Evolutionary conservation across 2,113 vertebrate species (phyloP).

Genomic region (Lepus americanus): DNA sequence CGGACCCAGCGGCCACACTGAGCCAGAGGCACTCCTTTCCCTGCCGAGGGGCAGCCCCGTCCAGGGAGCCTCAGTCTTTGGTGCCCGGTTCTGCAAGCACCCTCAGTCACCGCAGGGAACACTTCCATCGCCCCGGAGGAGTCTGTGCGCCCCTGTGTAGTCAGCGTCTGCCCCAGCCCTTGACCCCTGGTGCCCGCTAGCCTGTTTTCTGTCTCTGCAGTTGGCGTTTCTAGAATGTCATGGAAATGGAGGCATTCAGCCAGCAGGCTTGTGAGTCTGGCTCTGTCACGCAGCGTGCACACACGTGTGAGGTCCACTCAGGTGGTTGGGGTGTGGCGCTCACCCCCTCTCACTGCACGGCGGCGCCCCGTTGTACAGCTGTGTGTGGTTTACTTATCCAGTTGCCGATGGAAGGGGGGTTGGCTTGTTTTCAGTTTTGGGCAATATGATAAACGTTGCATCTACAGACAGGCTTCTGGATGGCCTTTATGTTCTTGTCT

Average conservation of each 20-base stretch:
- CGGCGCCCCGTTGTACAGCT: no score
- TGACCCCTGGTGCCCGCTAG: not conserved
- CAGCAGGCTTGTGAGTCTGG: not conserved
- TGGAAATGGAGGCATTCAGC: not conserved
- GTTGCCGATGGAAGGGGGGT: not conserved
- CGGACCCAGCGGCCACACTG: not conserved
- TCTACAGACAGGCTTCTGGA: not conserved
- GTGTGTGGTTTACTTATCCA: not conserved
- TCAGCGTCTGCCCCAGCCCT: not conserved
- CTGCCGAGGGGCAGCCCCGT: not conserved
- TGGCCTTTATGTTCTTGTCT: not conserved
- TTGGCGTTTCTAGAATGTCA: not conserved
- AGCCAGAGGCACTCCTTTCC: conserved; percentile 13
- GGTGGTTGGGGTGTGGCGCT: not conserved
- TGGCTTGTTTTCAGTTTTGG: not conserved
- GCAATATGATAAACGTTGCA: not conserved
- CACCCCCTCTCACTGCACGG: not conserved
- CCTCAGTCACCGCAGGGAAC: not conserved
- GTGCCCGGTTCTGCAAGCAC: not conserved
- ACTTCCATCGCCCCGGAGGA: not conserved
- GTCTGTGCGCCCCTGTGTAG: not conserved
- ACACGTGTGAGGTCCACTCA: not conserved
- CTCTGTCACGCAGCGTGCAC: not conserved
- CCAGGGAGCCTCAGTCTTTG: not conserved
- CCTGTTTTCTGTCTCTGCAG: not conserved